Conservation (phyloP, 2,797 vertebrate species). For the Pogoniulus pusillus region DNA sequence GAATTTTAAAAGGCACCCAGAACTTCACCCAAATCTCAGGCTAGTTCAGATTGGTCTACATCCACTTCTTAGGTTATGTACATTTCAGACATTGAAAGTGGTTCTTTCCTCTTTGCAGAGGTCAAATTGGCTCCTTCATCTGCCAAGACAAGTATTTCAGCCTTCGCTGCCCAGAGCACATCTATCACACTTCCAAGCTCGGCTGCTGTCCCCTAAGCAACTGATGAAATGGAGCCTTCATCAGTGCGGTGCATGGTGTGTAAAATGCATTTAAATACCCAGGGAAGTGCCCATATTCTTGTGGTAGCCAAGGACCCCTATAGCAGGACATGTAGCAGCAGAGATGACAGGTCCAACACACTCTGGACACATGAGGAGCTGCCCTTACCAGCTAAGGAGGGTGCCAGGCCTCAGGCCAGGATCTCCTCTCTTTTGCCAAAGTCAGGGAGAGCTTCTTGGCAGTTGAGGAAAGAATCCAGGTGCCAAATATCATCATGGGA, state of each 20-base stretch:
- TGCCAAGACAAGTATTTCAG: not conserved
- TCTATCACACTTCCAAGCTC: fast-evolving
- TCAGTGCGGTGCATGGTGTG: fast-evolving
- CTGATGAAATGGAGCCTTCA: not conserved
- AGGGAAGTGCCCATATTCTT: not conserved
- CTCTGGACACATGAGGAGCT: not conserved
- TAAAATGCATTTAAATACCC: not conserved
- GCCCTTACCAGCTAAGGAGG: not conserved
- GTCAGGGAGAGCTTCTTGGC: not conserved
- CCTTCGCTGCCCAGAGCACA: not conserved
- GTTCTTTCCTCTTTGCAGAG: not conserved
- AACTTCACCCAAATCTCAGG: not conserved
- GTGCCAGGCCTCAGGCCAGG: not conserved
- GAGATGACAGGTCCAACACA: not conserved
- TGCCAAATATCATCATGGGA: slow-evolving; percentile 41
- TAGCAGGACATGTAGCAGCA: not conserved
- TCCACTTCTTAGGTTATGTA: not conserved
- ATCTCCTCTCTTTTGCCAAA: not conserved
- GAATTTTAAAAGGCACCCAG: not conserved
- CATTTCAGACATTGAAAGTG: not conserved
- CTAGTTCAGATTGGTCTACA: not conserved
- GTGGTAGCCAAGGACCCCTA: fast-evolving
- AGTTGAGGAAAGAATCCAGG: not conserved
- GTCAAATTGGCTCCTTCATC: not conserved
- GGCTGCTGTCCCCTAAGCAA: not conserved